These are phyloP conservation scores for Cremastobaeus sp. DNA, from an alignment of 2,888 invertebrate genomes.

Conservation along the genomic window DNA sequence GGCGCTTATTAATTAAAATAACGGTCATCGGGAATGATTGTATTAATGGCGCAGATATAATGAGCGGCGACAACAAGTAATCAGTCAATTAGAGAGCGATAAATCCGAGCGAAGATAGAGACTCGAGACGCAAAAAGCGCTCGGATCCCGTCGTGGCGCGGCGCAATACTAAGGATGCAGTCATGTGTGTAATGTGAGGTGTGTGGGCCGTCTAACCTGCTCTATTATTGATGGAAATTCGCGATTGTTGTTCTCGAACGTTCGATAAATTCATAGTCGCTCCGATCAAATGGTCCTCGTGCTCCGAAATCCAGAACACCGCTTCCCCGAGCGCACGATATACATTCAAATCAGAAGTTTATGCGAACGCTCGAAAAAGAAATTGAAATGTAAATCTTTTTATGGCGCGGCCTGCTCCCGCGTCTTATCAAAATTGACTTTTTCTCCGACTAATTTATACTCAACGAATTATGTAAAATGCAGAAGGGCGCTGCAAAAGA, in stretches of 20 bases:
- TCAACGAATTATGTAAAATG: no score
- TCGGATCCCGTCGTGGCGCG: conserved; percentile 27
- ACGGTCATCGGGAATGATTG: conserved; percentile 4
- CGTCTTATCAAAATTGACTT: conserved; percentile 20
- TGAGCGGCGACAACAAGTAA: conserved; percentile 28
- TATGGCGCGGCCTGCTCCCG: background rate
- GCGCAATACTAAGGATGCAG: conserved; percentile 12
- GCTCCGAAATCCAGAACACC: background rate
- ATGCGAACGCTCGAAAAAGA: conserved; percentile 8
- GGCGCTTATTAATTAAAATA: conserved; percentile 30
- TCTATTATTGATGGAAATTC: conserved; percentile 60
- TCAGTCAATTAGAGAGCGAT: conserved; percentile 29
- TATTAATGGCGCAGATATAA: background rate
- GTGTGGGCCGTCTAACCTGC: conserved; percentile 37
- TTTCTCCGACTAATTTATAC: conserved; percentile 10
- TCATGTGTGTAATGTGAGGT: conserved; percentile 36
- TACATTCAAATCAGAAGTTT: conserved; percentile 10
- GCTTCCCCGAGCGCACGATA: background rate
- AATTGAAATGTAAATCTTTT: conserved; percentile 2
- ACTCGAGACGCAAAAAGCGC: conserved; percentile 22
- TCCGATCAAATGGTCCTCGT: conserved; percentile 35
- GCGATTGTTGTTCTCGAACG: conserved; percentile 32
- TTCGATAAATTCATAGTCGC: conserved; percentile 52
- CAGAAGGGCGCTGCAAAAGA: no score
- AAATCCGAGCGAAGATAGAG: conserved; percentile 11